Evolutionary conservation across 2,797 vertebrate genomes (phyloP).

Genomic region (Parotocinclus haroldoi): DNA sequence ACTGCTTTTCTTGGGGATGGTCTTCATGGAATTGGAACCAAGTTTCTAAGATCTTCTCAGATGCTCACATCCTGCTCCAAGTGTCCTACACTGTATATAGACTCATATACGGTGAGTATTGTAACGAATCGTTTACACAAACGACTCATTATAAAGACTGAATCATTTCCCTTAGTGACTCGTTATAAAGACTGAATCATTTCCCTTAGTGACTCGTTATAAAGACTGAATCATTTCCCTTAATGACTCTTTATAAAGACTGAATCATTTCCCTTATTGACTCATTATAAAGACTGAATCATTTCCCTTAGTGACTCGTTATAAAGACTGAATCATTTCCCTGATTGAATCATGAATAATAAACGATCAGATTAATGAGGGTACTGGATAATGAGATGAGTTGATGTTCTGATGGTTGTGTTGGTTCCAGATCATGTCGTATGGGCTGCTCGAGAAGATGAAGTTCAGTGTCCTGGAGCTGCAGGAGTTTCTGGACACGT

Average conservation of each 20-base stretch:
- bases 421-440: slow-evolving; percentile 82
- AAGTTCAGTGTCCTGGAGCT: slow-evolving; percentile 97
- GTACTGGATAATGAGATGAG: not conserved
- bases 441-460: slow-evolving; percentile 93
- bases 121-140: too few species aligned
- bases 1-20: slow-evolving; percentile 89
- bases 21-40: slow-evolving; percentile 88
- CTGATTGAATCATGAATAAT: too few species aligned
- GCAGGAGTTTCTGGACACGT: slow-evolving; percentile 95
- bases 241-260: too few species aligned
- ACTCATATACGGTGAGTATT: slow-evolving; percentile 93
- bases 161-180: too few species aligned
- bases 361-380: not conserved
- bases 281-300: too few species aligned
- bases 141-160: too few species aligned
- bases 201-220: too few species aligned
- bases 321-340: too few species aligned
- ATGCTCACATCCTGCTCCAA: slow-evolving; percentile 92
- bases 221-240: too few species aligned
- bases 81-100: slow-evolving; percentile 91
- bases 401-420: not conserved
- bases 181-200: too few species aligned
- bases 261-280: too few species aligned
- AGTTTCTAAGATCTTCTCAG: slow-evolving; percentile 91
- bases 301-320: too few species aligned